A percentile compares a stretch with the other conserved stretches of the same genome.
phyloP scores from a whole-genome alignment of 2,797 vertebrate species.

The Neoniphon sammara region DNA sequence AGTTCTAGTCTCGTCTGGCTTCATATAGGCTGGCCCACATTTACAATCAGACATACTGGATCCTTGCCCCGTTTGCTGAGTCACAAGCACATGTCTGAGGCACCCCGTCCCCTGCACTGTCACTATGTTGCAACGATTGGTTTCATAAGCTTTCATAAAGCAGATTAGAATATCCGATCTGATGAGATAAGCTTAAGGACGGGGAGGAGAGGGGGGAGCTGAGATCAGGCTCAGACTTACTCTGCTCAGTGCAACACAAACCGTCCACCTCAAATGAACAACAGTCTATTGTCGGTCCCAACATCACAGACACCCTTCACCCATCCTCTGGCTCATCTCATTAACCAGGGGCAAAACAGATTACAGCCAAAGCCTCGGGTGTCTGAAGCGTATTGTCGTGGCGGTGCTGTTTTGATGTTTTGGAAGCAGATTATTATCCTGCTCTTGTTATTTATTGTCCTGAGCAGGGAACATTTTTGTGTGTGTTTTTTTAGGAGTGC shows the following conservation, averaged over 20 bases:
- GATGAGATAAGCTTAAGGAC: slow-evolving; percentile 76
- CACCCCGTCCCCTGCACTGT: slow-evolving; percentile 58
- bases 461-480: background rate
- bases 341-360: slow-evolving; percentile 65
- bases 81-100: slow-evolving; percentile 60
- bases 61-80: slow-evolving; percentile 62
- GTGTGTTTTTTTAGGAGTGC: slow-evolving; percentile 8
- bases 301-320: slow-evolving; percentile 30
- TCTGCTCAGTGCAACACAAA: slow-evolving; percentile 43
- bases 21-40: slow-evolving; percentile 29
- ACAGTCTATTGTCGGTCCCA: slow-evolving; percentile 51
- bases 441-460: slow-evolving; percentile 53
- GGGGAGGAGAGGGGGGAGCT: slow-evolving; percentile 28
- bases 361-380: slow-evolving; percentile 48
- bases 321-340: slow-evolving; percentile 38
- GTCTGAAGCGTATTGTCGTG: slow-evolving; percentile 56
- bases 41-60: slow-evolving; percentile 34
- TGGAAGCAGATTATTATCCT: slow-evolving; percentile 50
- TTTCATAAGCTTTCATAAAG: slow-evolving; percentile 80
- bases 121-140: slow-evolving; percentile 69
- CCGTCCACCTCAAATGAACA: slow-evolving; percentile 67
- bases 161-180: slow-evolving; percentile 78
- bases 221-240: slow-evolving; percentile 67
- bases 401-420: slow-evolving; percentile 59
- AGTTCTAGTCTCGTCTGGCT: slow-evolving; percentile 50